Evolutionary conservation across 2,888 invertebrate genomes (phyloP), one percentile per base, ranked within the genome.

Genomic region (Podabrus alpinus): DNA sequence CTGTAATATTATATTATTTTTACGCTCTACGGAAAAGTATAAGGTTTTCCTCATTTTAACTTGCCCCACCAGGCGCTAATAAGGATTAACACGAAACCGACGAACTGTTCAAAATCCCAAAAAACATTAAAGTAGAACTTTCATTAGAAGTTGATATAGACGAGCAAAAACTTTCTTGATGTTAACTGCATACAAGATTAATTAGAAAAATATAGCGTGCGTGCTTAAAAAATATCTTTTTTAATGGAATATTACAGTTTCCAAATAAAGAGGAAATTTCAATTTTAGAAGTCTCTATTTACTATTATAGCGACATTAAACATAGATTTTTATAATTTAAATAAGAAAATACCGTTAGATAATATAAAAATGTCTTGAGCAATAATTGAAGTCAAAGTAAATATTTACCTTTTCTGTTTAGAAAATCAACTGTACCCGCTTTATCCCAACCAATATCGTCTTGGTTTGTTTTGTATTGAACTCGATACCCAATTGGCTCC

Each of bases 401-500:
- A 68, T 62, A 72, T 74, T 60, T 61, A 74, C 74, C 77, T 24
- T 77, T 70, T 16, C 69, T 70, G 24, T 25, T 72, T 10, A 62
- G 61, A 66, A 68, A 72, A 66, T 74, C 74, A 19, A 73, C 66
- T 7, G 69, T 73, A 9, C 69, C 25, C 11, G 75, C 73, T 16
- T 66, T 66, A 7, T 69, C 62, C 77, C 70, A 71, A n/a, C 73
- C 72, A 13, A 68, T 24, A 64, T 77, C 74, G 11, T 73, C 76
- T 7, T 77, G 73, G 9, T 78, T 66, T 21, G 78, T 74, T 68
- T 81, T 83, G 76, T 84, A 86, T 71, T 84, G 81, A 16, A 87
- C 80, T 13, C 81, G 79, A 75, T 83, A 83, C 17, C 85, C 85
- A 9, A 72, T 80, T 0, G 86, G 84, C 45, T 81, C 78, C 85